Evolutionary conservation across 2,888 invertebrate genomes (phyloP).

Genomic region (Halocaridina rubra): DNA sequence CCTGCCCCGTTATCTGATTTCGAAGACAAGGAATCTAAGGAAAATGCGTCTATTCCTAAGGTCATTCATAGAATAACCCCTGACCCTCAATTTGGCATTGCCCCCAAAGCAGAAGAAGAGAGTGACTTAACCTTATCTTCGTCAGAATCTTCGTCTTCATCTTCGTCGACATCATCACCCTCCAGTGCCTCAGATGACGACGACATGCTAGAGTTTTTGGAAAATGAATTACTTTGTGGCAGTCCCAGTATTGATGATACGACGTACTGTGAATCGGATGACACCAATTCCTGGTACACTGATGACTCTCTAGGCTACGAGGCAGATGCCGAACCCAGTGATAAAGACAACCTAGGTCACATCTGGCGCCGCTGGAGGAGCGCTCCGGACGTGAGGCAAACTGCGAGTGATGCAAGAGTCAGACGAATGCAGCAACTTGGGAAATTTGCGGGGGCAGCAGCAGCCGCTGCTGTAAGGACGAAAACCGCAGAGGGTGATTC

Average conservation of each 20-base stretch:
- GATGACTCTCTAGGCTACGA: conserved; percentile 55
- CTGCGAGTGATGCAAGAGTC: conserved; percentile 2
- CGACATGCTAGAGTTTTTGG: background rate
- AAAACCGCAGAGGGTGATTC: background rate
- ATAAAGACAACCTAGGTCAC: conserved; percentile 19
- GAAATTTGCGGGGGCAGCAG: background rate
- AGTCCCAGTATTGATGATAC: conserved; percentile 40
- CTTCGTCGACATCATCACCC: background rate
- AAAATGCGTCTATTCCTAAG: background rate
- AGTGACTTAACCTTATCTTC: background rate
- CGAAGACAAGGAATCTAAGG: background rate
- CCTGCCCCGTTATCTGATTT: conserved; percentile 24
- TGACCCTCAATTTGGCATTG: background rate
- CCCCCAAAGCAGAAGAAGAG: background rate
- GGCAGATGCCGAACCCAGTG: conserved; percentile 51
- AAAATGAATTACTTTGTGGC: background rate
- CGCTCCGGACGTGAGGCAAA: conserved; percentile 33
- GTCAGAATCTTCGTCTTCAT: conserved; percentile 1
- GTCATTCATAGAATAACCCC: background rate
- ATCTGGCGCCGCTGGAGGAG: conserved; percentile 41
- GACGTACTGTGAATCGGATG: conserved; percentile 41
- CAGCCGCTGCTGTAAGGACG: background rate
- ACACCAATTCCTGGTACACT: conserved; percentile 43
- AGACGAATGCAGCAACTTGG: background rate
- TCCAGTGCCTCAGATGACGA: background rate